These are phyloP conservation scores for Pseudopleuronectes americanus DNA, from an alignment of 2,797 vertebrate genomes.

Conservation along the genomic window DNA sequence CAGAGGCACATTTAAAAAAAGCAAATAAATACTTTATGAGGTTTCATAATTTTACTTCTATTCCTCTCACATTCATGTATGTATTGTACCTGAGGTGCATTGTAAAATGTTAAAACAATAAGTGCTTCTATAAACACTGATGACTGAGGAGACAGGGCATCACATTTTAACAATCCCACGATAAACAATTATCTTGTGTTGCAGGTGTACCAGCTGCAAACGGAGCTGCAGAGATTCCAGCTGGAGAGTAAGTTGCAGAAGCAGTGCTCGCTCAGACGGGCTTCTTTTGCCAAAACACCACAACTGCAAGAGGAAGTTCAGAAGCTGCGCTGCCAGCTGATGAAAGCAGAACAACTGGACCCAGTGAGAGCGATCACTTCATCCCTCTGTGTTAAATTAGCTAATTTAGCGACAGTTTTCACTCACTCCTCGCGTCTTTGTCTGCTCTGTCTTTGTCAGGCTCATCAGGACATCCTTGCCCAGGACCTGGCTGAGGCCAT, in stretches of 20 bases:
- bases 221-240: constrained; percentile 82
- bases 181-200: constrained; percentile 4
- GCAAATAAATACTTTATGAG: too few relatives aligned
- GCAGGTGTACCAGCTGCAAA: constrained; percentile 88
- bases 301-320: constrained; percentile 84
- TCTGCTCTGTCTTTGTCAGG: constrained; percentile 70
- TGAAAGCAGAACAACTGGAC: constrained; percentile 78
- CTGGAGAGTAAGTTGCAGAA: constrained; percentile 80
- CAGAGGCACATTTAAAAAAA: too few relatives aligned
- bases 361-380: constrained; percentile 72
- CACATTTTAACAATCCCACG: too few relatives aligned
- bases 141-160: too few relatives aligned
- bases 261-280: constrained; percentile 67
- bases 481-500: constrained; percentile 87
- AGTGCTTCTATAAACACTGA: too few relatives aligned
- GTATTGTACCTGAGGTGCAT: too few relatives aligned
- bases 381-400: background rate
- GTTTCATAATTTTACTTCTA: too few relatives aligned
- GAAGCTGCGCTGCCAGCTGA: constrained; percentile 76
- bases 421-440: background rate
- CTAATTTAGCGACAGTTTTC: background rate
- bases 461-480: constrained; percentile 86
- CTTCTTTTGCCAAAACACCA: constrained; percentile 65
- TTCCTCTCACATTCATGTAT: too few relatives aligned
- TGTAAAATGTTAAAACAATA: too few relatives aligned